Evolutionary conservation across 2,113 vertebrate species (phyloP).

Genomic region (Canis aureus): DNA sequence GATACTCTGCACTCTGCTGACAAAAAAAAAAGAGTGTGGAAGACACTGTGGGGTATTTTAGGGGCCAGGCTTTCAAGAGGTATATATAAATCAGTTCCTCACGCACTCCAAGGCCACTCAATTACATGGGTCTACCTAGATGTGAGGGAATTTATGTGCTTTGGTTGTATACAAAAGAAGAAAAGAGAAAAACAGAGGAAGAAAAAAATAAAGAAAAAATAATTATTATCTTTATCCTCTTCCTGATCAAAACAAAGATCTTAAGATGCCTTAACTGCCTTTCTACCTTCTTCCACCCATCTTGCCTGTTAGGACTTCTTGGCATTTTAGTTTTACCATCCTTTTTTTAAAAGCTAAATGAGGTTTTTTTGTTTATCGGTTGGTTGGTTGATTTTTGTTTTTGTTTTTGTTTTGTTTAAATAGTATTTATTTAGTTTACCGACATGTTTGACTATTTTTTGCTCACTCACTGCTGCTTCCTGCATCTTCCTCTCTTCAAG

Average conservation of each 20-base stretch:
- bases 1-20: neutral
- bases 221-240: neutral
- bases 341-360: neutral
- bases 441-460: neutral
- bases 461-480: neutral
- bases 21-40: neutral
- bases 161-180: neutral
- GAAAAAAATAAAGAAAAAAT: neutral
- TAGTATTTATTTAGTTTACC: neutral
- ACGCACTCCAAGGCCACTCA: neutral
- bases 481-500: neutral
- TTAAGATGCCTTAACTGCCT: neutral
- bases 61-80: neutral
- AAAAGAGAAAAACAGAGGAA: neutral
- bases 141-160: neutral
- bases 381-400: neutral
- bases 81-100: neutral
- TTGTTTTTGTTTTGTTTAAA: neutral
- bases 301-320: neutral
- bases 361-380: no score
- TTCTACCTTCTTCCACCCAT: neutral
- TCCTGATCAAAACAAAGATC: slow-evolving; percentile 14
- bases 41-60: neutral
- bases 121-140: neutral
- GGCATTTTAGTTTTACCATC: neutral